These are phyloP conservation scores for Ginglymostoma cirratum DNA, from an alignment of 2,113 vertebrate species.

Conservation along the genomic window DNA sequence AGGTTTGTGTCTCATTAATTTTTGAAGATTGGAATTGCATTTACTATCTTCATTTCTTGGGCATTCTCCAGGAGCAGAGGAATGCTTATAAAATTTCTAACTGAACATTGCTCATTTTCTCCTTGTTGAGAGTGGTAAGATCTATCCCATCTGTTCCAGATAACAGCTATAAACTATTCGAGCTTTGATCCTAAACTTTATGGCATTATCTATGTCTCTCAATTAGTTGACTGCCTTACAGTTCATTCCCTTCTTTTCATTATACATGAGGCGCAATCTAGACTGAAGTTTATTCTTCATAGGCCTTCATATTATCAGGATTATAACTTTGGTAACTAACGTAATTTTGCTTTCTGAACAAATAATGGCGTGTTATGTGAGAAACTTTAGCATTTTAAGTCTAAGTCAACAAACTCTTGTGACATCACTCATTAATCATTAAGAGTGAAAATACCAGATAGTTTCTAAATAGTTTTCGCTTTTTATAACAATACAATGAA, in stretches of 20 bases:
- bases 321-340: background rate
- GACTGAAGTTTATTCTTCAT: constrained; percentile 4
- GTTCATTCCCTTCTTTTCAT: background rate
- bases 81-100: background rate
- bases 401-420: background rate
- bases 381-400: background rate
- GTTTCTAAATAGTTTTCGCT: background rate
- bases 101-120: background rate
- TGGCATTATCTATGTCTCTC: background rate
- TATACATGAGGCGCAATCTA: background rate
- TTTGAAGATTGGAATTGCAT: background rate
- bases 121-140: background rate
- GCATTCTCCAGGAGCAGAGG: background rate
- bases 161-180: background rate
- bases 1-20: background rate
- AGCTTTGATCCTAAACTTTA: background rate
- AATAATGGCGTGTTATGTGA: background rate
- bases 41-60: background rate
- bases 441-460: background rate
- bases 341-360: background rate
- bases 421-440: background rate
- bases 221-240: background rate
- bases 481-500: background rate
- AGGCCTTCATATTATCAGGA: background rate
- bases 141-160: background rate